Percentiles rank a stretch among this genome's conserved stretches.
These are phyloP conservation scores for Pyrrhia umbra DNA, from an alignment of 2,888 invertebrate species.

Conservation along the genomic window DNA sequence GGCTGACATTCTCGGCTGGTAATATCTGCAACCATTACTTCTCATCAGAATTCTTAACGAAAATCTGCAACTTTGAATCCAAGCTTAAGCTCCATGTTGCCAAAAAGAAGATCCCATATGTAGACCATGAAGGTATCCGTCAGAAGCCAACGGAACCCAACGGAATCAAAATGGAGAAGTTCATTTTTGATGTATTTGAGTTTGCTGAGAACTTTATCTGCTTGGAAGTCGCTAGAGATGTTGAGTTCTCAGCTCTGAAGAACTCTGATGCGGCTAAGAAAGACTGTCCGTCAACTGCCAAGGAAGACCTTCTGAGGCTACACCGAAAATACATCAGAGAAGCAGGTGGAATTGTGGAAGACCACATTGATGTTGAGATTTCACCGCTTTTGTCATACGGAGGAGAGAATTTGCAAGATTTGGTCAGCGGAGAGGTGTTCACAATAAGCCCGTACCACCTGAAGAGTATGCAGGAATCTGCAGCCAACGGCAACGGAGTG, in stretches of 20 bases:
- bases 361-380: conserved; percentile 95
- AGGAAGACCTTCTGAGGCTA: conserved; percentile 93
- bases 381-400: conserved; percentile 97
- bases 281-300: conserved; percentile 97
- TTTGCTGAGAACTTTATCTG: conserved; percentile 97
- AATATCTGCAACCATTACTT: conserved; percentile 99
- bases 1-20: conserved; percentile 97
- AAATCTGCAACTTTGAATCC: conserved; percentile 93
- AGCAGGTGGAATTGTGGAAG: conserved; percentile 94
- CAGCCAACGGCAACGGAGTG: conserved; percentile 81
- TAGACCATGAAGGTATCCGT: conserved; percentile 93
- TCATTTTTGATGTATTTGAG: conserved; percentile 99
- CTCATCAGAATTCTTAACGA: conserved; percentile 95
- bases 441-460: conserved; percentile 91
- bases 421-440: conserved; percentile 92
- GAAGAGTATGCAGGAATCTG: conserved; percentile 82
- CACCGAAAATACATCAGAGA: conserved; percentile 95
- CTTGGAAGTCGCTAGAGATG: conserved; percentile 97
- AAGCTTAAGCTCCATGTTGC: conserved; percentile 97
- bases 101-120: conserved; percentile 98
- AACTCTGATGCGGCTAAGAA: conserved; percentile 96
- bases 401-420: conserved; percentile 94
- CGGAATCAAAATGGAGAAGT: conserved; percentile 99
- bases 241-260: conserved; percentile 99
- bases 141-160: conserved; percentile 95